phyloP scores from a whole-genome alignment of 2,113 vertebrate genomes.

The Tapirus terrestris region DNA sequence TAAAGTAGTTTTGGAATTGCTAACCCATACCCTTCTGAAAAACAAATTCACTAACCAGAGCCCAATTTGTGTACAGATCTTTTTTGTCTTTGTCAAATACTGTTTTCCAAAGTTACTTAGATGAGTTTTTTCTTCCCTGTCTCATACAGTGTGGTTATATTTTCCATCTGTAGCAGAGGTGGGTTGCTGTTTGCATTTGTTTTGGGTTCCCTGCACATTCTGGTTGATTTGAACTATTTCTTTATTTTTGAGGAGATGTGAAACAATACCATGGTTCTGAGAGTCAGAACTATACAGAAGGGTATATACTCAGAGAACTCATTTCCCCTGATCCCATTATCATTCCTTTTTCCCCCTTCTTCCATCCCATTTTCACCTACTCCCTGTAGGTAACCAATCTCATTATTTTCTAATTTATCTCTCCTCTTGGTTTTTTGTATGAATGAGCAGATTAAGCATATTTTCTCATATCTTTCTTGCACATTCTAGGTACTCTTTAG shows the following conservation, averaged over 20 bases:
- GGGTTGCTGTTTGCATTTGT: not conserved
- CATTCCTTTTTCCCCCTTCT: not conserved
- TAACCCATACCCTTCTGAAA: not conserved
- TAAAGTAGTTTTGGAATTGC: not conserved
- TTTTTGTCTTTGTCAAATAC: slow-evolving; percentile 18
- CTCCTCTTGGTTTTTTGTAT: not conserved
- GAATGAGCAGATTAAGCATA: not conserved
- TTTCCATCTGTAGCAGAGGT: not conserved
- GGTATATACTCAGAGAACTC: not conserved
- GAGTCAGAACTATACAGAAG: not conserved
- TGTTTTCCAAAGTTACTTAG: not conserved
- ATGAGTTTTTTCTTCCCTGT: not conserved
- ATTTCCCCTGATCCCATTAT: not conserved
- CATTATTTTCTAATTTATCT: not conserved
- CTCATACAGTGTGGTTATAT: not conserved
- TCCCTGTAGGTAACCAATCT: not conserved
- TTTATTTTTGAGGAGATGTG: not conserved
- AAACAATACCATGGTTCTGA: not conserved
- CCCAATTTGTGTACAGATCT: not conserved
- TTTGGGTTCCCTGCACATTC: not conserved
- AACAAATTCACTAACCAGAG: not conserved
- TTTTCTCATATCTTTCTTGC: not conserved
- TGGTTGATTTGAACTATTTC: not conserved
- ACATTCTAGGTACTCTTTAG: not conserved
- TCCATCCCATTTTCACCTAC: not conserved